Conservation (phyloP, 2,113 vertebrate species). For the Entelurus aequoreus region DNA sequence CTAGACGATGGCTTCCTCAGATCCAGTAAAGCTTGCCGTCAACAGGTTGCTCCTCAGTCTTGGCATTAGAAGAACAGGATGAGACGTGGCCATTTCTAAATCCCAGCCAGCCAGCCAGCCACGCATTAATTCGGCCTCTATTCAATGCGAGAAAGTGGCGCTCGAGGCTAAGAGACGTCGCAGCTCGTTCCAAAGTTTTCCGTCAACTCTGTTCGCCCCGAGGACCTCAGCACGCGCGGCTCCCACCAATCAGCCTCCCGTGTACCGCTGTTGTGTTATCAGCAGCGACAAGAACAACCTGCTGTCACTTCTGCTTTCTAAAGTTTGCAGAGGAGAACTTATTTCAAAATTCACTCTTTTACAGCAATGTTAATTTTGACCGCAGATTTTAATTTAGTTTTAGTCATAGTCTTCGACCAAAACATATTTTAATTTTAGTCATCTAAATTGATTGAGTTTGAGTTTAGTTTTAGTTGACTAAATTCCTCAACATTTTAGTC, state of each 20-base stretch:
- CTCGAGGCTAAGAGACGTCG: slow-evolving; percentile 13
- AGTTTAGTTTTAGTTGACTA: too few species aligned
- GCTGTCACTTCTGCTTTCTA: slow-evolving; percentile 29
- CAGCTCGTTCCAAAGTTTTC: slow-evolving; percentile 43
- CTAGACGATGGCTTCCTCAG: slow-evolving; percentile 16
- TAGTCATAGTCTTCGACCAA: too few species aligned
- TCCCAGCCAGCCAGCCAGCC: slow-evolving; percentile 20
- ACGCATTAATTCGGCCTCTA: slow-evolving; percentile 6
- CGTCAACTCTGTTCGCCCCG: slow-evolving; percentile 17
- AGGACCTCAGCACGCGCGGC: slow-evolving; percentile 9
- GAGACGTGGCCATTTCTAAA: slow-evolving; percentile 11
- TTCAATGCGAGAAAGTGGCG: slow-evolving; percentile 12
- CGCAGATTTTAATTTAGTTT: too few species aligned
- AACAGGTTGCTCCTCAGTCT: slow-evolving; percentile 26
- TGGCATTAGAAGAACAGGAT: slow-evolving; percentile 28
- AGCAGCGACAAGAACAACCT: slow-evolving; percentile 30
- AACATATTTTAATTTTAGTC: too few species aligned
- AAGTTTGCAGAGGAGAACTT: slow-evolving; percentile 9
- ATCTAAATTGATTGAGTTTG: too few species aligned
- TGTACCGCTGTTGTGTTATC: slow-evolving; percentile 25
- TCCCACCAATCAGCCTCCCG: slow-evolving; percentile 29
- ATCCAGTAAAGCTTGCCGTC: slow-evolving; percentile 22
- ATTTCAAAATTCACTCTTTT: not conserved
- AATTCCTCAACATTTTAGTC: too few species aligned
- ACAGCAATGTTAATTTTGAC: too few species aligned